Conservation (phyloP, 2,113 vertebrate genomes). For the Thamnophis sirtalis region DNA sequence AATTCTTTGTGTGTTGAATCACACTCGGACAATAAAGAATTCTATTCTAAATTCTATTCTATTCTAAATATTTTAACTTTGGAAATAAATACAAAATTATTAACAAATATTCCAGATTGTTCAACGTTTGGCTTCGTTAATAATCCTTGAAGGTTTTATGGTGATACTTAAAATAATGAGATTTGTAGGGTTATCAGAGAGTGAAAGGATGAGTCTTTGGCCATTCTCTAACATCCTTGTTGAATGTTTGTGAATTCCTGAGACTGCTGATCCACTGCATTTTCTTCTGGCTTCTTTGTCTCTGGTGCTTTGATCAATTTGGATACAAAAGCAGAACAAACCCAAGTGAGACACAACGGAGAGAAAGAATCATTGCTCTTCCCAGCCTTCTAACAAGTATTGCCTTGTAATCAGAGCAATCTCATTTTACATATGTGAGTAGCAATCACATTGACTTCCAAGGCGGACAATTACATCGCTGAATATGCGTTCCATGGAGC, state of each 20-base stretch:
- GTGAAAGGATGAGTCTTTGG: background rate
- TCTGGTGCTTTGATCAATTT: background rate
- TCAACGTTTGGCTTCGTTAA: background rate
- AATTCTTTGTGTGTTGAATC: too few relatives aligned
- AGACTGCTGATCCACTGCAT: background rate
- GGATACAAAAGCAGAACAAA: background rate
- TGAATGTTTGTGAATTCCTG: background rate
- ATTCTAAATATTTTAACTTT: too few relatives aligned
- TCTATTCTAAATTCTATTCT: too few relatives aligned
- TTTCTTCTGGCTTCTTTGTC: background rate
- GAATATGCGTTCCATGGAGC: background rate
- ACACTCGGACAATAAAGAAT: too few relatives aligned
- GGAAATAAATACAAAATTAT: too few relatives aligned
- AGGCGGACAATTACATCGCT: background rate
- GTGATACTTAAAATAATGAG: background rate
- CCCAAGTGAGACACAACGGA: background rate
- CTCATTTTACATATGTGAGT: background rate
- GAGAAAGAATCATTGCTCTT: background rate
- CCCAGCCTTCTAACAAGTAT: background rate
- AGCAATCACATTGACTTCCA: background rate
- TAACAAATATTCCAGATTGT: background rate
- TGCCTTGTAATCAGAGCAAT: background rate
- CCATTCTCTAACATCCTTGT: background rate
- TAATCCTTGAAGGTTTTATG: background rate
- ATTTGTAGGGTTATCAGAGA: background rate